phyloP scores from a whole-genome alignment of 2,797 vertebrate species.

The Hippocampus kuda region DNA sequence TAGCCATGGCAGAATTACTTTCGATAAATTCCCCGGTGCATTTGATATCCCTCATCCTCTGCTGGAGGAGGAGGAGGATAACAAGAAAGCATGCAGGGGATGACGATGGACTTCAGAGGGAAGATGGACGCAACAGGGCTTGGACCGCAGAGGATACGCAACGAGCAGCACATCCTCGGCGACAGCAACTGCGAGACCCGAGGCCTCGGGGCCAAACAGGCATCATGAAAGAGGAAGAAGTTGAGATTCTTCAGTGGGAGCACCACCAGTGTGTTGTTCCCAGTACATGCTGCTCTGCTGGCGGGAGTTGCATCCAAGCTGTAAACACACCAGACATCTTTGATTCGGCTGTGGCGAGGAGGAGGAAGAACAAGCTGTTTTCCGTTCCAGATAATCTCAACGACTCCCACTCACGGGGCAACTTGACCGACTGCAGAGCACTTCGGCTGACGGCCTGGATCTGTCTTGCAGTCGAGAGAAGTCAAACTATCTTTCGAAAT shows the following conservation, averaged over 20 bases:
- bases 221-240: conserved; percentile 5
- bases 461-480: not conserved
- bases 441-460: not conserved
- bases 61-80: conserved; percentile 1
- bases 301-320: not conserved
- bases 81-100: not conserved
- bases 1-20: not conserved
- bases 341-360: conserved; percentile 1
- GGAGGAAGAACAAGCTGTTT: not conserved
- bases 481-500: not conserved
- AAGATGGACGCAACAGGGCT: not conserved
- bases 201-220: not conserved
- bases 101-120: not conserved
- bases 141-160: not conserved
- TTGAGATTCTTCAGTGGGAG: not conserved
- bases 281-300: not conserved
- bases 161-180: not conserved
- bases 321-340: not conserved
- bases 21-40: conserved; percentile 3
- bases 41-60: not conserved
- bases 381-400: not conserved
- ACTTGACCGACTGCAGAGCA: conserved; percentile 4
- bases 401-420: not conserved
- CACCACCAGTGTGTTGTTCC: not conserved
- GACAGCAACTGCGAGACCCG: not conserved